A percentile compares a stretch with the other conserved stretches of the same genome.
phyloP scores from a whole-genome alignment of 2,888 invertebrate species.

The Leucozona laternaria region DNA sequence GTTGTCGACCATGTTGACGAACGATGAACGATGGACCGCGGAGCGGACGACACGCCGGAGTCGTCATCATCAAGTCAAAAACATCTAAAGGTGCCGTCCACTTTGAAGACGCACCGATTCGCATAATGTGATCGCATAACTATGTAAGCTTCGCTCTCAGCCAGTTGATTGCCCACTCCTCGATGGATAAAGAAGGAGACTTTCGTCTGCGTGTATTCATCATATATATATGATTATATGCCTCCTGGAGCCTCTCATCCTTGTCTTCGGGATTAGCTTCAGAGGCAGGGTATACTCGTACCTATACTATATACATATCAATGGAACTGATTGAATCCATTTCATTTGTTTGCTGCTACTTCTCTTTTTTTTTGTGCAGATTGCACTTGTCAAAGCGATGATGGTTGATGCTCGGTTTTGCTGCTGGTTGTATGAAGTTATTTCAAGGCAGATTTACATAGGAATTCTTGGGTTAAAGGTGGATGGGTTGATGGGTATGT shows the following conservation, averaged over 20 bases:
- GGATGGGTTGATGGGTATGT: constrained; percentile 51
- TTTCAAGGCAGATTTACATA: constrained; percentile 71
- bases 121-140: constrained; percentile 76
- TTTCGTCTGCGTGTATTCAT: not conserved
- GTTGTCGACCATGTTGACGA: constrained; percentile 55
- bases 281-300: constrained; percentile 7
- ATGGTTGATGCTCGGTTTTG: constrained; percentile 44
- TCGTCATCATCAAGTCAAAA: constrained; percentile 77
- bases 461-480: constrained; percentile 60
- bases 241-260: constrained; percentile 21
- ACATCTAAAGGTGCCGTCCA: constrained; percentile 77
- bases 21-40: constrained; percentile 49
- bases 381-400: constrained; percentile 63
- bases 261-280: constrained; percentile 42
- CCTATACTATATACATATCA: not conserved
- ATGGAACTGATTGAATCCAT: constrained; percentile 69
- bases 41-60: constrained; percentile 71
- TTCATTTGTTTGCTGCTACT: constrained; percentile 57
- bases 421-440: constrained; percentile 53
- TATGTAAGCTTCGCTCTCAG: constrained; percentile 47
- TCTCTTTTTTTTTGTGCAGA: constrained; percentile 5
- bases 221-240: not conserved
- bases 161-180: constrained; percentile 7
- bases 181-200: constrained; percentile 31
- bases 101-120: constrained; percentile 77